Conservation (phyloP, 2,888 invertebrate genomes). For the Bruchidius siliquastri region DNA sequence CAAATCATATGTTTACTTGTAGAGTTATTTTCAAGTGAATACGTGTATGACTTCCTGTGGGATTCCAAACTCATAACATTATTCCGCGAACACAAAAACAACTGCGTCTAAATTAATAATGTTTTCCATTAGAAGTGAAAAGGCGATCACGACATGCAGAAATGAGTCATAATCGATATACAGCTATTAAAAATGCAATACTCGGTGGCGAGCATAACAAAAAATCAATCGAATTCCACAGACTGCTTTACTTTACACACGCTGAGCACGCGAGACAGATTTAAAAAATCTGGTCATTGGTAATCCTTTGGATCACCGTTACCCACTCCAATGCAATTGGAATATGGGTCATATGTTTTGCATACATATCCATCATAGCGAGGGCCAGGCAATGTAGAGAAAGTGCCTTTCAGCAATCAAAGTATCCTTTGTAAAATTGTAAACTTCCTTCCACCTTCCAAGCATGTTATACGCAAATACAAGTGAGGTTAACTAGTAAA, state of each 20-base stretch:
- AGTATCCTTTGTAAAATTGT: too few species aligned
- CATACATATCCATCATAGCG: neutral
- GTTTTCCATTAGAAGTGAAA: neutral
- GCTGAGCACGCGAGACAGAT: neutral
- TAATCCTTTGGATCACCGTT: neutral
- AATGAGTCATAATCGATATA: neutral
- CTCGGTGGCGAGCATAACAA: neutral
- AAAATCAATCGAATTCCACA: neutral
- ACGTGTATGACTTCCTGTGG: neutral
- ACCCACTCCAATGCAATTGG: neutral
- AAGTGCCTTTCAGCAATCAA: too few species aligned
- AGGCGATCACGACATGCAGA: neutral
- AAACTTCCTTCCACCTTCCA: too few species aligned
- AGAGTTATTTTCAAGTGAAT: neutral
- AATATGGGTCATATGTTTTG: neutral
- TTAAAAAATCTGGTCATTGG: neutral
- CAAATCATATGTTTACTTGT: neutral
- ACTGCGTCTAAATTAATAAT: neutral
- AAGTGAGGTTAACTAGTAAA: too few species aligned
- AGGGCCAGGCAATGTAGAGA: too few species aligned
- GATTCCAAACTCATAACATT: neutral
- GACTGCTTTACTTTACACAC: neutral
- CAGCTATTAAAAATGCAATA: neutral
- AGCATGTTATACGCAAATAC: too few species aligned
- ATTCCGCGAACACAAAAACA: neutral